phyloP scores from a whole-genome alignment of 1,140 invertebrate genomes.

The Zaprionus capensis region DNA sequence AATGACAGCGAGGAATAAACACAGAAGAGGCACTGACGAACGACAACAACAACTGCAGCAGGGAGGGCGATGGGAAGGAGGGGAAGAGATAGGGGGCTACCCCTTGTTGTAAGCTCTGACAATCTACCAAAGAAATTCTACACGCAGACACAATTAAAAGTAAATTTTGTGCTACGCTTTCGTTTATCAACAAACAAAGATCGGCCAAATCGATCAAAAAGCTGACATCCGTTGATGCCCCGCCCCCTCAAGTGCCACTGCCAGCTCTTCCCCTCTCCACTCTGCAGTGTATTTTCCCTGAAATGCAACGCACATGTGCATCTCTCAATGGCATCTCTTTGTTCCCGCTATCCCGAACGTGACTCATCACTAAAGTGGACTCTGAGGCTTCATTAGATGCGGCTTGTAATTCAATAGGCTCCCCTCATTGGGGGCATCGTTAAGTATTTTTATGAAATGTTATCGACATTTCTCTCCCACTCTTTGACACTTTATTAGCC shows the following conservation, averaged over 20 bases:
- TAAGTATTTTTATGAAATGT: constrained; percentile 57
- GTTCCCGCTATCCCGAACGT: constrained; percentile 48
- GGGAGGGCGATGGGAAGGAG: constrained; percentile 4
- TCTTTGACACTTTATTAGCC: constrained; percentile 40
- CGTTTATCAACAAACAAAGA: constrained; percentile 66
- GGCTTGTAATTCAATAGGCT: constrained; percentile 60
- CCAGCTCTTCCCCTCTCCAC: neutral
- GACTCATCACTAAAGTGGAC: constrained; percentile 69
- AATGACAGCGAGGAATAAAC: constrained; percentile 66
- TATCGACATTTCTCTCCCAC: constrained; percentile 31
- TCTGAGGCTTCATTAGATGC: constrained; percentile 69
- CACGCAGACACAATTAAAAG: constrained; percentile 66
- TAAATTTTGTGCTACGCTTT: constrained; percentile 65
- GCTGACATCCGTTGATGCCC: constrained; percentile 40
- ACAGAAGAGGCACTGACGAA: constrained; percentile 19
- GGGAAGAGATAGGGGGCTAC: neutral
- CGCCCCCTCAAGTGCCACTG: neutral
- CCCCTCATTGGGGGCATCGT: constrained; percentile 46
- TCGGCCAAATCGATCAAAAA: constrained; percentile 71
- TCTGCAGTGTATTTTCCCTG: constrained; percentile 37
- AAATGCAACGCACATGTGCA: constrained; percentile 41
- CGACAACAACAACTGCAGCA: constrained; percentile 21
- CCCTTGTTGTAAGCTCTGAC: constrained; percentile 31
- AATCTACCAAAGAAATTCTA: constrained; percentile 40
- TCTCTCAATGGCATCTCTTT: constrained; percentile 77